Evolutionary conservation across 2,113 vertebrate genomes (phyloP).

Genomic region (Anoplopoma fimbria): DNA sequence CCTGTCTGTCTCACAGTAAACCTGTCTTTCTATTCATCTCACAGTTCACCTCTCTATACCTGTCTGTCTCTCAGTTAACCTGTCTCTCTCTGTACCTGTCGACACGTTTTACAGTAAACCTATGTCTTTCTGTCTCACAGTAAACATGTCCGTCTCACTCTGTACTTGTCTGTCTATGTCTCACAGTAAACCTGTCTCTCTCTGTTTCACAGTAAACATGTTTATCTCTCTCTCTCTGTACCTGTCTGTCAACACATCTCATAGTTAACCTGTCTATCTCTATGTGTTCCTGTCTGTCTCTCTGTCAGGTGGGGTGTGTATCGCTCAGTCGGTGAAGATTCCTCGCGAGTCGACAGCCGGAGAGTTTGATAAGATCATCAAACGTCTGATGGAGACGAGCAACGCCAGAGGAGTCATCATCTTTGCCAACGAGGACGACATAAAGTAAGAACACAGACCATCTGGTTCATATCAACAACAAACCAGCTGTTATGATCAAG

Average conservation of each 20-base stretch:
- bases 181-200: no score
- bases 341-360: slow-evolving; percentile 93
- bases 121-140: no score
- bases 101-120: no score
- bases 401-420: slow-evolving; percentile 96
- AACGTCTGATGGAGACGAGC: slow-evolving; percentile 94
- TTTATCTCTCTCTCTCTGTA: background rate
- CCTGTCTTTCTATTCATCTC: no score
- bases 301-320: slow-evolving; percentile 92
- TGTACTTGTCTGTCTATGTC: no score
- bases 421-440: slow-evolving; percentile 98
- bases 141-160: no score
- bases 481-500: background rate
- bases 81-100: no score
- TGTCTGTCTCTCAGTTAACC: no score
- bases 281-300: background rate
- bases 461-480: background rate
- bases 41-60: no score
- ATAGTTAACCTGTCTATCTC: slow-evolving; percentile 1
- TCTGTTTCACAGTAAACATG: no score
- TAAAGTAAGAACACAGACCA: slow-evolving; percentile 85
- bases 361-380: slow-evolving; percentile 97
- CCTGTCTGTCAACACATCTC: no score
- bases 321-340: slow-evolving; percentile 97
- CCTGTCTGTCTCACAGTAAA: no score